Evolutionary conservation across 2,113 vertebrate genomes (phyloP).

Genomic region (Australoheros scitulus): DNA sequence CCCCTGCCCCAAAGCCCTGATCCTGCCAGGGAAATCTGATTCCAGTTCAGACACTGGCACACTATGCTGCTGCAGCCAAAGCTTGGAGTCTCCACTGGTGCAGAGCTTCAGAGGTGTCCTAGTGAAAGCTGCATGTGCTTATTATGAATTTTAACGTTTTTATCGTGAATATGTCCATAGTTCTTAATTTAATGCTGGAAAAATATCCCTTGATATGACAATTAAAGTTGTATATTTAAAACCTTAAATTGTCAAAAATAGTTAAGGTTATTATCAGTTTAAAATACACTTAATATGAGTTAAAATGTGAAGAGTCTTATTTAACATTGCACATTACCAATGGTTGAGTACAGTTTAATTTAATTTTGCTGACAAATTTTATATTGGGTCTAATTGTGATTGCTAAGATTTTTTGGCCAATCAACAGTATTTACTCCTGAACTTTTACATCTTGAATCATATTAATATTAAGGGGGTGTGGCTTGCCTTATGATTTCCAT

Average conservation of each 20-base stretch:
- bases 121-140: conserved; percentile 6
- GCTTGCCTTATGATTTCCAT: conserved; percentile 77
- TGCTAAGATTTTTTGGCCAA: conserved; percentile 59
- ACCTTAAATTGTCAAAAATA: not conserved
- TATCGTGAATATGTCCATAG: not conserved
- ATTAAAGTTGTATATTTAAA: not conserved
- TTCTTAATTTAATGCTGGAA: not conserved
- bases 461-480: conserved; percentile 76
- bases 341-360: not conserved
- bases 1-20: conserved; percentile 65
- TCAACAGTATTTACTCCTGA: conserved; percentile 71
- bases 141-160: not conserved
- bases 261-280: not conserved
- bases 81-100: conserved; percentile 39
- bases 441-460: conserved; percentile 86
- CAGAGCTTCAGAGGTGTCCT: conserved; percentile 43
- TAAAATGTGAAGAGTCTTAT: not conserved
- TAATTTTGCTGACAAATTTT: not conserved
- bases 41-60: conserved; percentile 74
- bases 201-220: not conserved
- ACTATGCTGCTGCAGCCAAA: conserved; percentile 31
- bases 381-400: not conserved
- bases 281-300: not conserved
- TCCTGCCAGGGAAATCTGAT: conserved; percentile 78
- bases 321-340: not conserved